These are phyloP conservation scores for Hemitrygon akajei DNA, from an alignment of 2,797 vertebrate species.

Conservation along the genomic window DNA sequence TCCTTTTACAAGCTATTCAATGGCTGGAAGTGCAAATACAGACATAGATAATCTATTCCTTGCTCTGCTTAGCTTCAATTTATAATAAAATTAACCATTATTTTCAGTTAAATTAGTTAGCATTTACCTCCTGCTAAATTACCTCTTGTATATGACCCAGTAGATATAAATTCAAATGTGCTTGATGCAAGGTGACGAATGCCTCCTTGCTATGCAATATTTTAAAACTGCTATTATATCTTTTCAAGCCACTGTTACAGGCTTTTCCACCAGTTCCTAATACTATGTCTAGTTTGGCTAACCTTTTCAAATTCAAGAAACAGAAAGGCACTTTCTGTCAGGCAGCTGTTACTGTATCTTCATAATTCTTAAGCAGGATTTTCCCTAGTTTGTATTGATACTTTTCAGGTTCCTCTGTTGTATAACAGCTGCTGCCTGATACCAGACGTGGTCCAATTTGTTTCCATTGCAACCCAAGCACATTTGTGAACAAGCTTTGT, in stretches of 20 bases:
- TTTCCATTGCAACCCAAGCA: conserved; percentile 55
- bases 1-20: not conserved
- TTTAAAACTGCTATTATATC: conserved; percentile 16
- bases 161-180: not conserved
- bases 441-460: conserved; percentile 60
- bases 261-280: not conserved
- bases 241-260: not conserved
- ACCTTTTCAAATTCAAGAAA: conserved; percentile 50
- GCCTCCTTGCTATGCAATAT: not conserved
- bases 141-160: not conserved
- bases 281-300: conserved; percentile 38
- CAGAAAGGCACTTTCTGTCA: conserved; percentile 51
- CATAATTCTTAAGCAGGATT: conserved; percentile 57
- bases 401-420: conserved; percentile 76
- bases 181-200: not conserved
- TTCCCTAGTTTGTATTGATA: conserved; percentile 74
- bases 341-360: conserved; percentile 63
- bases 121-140: conserved; percentile 3
- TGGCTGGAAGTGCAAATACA: not conserved
- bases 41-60: not conserved
- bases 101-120: not conserved
- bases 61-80: not conserved
- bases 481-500: conserved; percentile 60
- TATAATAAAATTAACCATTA: not conserved
- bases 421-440: conserved; percentile 83